A percentile compares a stretch with the other conserved stretches of the same genome.
Evolutionary conservation across 1,140 invertebrate genomes (phyloP).

Genomic region (Caerostris darwini): DNA sequence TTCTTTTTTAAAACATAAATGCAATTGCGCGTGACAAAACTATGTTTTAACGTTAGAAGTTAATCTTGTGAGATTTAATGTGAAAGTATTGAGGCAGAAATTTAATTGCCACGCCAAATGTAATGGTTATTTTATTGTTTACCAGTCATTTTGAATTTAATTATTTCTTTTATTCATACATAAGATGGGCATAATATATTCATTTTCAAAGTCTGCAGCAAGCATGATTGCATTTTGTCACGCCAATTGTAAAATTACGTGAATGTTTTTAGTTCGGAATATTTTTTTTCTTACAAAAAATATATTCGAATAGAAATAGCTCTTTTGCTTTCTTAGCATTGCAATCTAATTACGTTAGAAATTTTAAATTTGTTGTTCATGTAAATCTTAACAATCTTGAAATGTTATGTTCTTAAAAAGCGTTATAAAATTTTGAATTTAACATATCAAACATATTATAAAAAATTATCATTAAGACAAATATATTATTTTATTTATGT

Average conservation of each 20-base stretch:
- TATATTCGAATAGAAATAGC: neutral
- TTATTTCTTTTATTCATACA: neutral
- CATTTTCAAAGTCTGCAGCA: neutral
- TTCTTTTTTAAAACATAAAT: neutral
- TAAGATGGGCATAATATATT: neutral
- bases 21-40: neutral
- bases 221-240: neutral
- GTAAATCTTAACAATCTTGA: too few species aligned
- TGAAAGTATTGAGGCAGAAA: conserved; percentile 14
- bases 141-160: neutral
- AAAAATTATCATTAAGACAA: too few species aligned
- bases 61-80: neutral
- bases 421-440: too few species aligned
- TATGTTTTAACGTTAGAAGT: neutral
- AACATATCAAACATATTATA: too few species aligned
- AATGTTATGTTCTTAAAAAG: too few species aligned
- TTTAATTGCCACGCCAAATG: neutral
- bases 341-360: neutral
- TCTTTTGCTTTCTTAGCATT: neutral
- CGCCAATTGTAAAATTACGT: neutral
- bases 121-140: neutral
- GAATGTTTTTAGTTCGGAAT: neutral
- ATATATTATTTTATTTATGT: too few species aligned
- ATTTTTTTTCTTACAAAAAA: neutral
- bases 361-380: neutral